phyloP scores from a whole-genome alignment of 1,140 invertebrate genomes.

The Brachionus koreanus region DNA sequence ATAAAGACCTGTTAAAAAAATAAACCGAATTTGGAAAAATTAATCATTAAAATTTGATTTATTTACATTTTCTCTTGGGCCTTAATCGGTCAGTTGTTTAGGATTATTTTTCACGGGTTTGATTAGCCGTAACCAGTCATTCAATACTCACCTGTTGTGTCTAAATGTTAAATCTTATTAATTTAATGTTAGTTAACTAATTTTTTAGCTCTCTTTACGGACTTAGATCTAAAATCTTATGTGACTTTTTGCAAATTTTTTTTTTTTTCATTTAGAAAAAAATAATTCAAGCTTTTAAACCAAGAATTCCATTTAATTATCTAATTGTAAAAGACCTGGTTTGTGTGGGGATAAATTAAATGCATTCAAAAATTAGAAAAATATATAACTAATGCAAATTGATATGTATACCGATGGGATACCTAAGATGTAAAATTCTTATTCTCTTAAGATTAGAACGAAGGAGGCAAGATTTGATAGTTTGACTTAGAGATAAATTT shows the following conservation, averaged over 20 bases:
- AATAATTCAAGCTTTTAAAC: background rate
- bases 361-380: background rate
- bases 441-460: background rate
- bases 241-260: no score
- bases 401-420: background rate
- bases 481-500: no score
- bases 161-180: background rate
- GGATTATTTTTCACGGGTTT: background rate
- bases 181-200: background rate
- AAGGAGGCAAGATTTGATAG: no score
- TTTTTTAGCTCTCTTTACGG: no score
- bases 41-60: constrained; percentile 15
- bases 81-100: background rate
- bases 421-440: background rate
- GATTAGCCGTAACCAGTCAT: background rate
- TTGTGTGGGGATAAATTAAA: background rate
- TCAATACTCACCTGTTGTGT: background rate
- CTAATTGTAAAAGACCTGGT: no score
- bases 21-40: background rate
- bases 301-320: no score
- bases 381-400: background rate
- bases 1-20: constrained; percentile 26
- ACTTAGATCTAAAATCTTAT: no score
- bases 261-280: no score
- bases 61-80: background rate